Evolutionary conservation across 2,797 vertebrate genomes (phyloP), one percentile per base, ranked within the genome.

Genomic region (Rhinogobio ventralis): DNA sequence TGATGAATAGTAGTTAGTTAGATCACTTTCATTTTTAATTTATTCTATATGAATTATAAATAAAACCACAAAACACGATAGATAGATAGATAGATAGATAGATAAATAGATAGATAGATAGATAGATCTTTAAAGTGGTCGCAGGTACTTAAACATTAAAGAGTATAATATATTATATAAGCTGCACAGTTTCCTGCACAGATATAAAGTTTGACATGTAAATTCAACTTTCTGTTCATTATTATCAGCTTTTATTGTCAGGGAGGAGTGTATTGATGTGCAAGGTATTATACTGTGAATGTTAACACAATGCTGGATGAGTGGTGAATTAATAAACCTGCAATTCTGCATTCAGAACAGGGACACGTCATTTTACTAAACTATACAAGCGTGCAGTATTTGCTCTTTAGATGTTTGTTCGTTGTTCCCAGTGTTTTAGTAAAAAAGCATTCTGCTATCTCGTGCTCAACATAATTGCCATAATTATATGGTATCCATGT

Each of bases 361-460:
- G 36, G 53, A 30, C 49, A 19, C 2, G 17, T 60, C 68, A 60
- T 17, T 30, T 36, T 46, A 46, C 55, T 64, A 64, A 28, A 74
- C 2, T 14, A 82, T 74, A 19, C 46, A 55, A 67, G 60, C 55
- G 15, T 83, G n/a, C 7, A 67, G 23, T 28, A 28, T 75, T 67
- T 67, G 33, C 23, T 76, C 60, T 76, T 53, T 23, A 42, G 8
- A 42, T 75, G 45, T 42, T 51, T 79, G 39, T 33, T 28, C 23
- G 1, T n/a, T 49, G 66, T 81, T 71, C 49, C 5, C n/a, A 0
- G 68, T 72, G 23, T 53, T 83, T 74, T 64, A 49, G 57, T 75
- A 28, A 83, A 83, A 30, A 67, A 39, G 45, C 7, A 10, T n/a
- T 75, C 25, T 25, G 79, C 67, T 55, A 81, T 71, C 79, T 57